Conservation (phyloP, 2,113 vertebrate species). For the Erythrolamprus reginae region DNA sequence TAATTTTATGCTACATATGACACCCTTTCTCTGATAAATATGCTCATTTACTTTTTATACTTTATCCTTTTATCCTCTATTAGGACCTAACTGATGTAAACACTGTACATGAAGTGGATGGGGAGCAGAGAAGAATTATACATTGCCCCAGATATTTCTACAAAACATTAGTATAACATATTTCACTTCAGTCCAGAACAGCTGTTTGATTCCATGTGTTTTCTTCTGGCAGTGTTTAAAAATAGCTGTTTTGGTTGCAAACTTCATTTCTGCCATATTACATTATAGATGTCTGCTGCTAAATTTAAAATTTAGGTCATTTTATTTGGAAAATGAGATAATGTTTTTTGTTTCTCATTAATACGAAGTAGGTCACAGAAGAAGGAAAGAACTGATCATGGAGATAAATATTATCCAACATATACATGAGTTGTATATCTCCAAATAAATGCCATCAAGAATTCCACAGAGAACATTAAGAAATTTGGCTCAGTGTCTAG, state of each 20-base stretch:
- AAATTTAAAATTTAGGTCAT: not conserved
- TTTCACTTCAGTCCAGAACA: not conserved
- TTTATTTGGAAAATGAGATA: not conserved
- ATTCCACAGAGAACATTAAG: not conserved
- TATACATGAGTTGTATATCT: not conserved
- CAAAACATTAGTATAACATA: not conserved
- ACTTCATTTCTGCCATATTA: not conserved
- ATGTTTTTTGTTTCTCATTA: not conserved
- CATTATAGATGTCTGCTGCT: not conserved
- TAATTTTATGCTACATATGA: not conserved
- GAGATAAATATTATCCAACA: not conserved
- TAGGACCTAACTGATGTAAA: not conserved
- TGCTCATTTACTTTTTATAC: not conserved
- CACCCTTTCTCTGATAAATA: not conserved
- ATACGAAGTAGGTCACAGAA: not conserved
- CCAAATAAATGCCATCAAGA: not conserved
- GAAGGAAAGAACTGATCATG: not conserved
- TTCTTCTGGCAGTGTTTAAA: not conserved
- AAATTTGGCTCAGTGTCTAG: not conserved
- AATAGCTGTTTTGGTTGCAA: not conserved
- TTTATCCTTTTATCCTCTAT: not conserved
- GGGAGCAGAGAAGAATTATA: not conserved
- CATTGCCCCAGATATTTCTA: not conserved
- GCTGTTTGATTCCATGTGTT: not conserved
- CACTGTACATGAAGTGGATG: not conserved